These are phyloP conservation scores for Enteromius viviparus DNA, from an alignment of 2,797 vertebrate species.

Conservation along the genomic window DNA sequence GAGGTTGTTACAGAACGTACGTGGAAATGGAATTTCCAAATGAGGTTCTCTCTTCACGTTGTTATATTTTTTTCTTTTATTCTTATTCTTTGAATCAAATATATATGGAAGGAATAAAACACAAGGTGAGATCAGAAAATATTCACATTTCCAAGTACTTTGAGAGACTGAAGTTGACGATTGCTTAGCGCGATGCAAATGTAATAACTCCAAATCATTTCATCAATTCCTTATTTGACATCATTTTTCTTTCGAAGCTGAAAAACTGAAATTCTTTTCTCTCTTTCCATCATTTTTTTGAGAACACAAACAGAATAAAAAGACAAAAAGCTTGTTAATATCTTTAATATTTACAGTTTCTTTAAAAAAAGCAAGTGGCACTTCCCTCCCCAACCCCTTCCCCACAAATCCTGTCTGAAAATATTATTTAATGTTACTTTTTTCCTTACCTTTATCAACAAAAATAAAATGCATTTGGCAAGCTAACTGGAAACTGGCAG, in stretches of 20 bases:
- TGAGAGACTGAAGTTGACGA: constrained; percentile 19
- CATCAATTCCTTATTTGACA: neutral
- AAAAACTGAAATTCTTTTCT: neutral
- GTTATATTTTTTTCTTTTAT: constrained; percentile 22
- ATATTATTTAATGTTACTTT: constrained; percentile 71
- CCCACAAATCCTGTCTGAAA: constrained; percentile 62
- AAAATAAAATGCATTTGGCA: constrained; percentile 94
- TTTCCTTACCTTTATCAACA: constrained; percentile 72
- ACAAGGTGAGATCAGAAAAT: constrained; percentile 48
- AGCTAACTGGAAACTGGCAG: constrained; percentile 90
- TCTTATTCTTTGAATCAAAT: constrained; percentile 2
- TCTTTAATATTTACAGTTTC: constrained; percentile 81
- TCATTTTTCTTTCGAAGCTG: neutral
- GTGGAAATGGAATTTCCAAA: constrained; percentile 48
- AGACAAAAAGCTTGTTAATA: constrained; percentile 72
- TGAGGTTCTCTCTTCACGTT: constrained; percentile 23
- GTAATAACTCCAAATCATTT: constrained; percentile 7
- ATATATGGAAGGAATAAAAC: constrained; percentile 28
- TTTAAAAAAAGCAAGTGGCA: constrained; percentile 49
- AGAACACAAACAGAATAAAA: constrained; percentile 35
- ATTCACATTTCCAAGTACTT: constrained; percentile 24
- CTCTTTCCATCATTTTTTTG: neutral
- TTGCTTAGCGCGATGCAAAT: constrained; percentile 2
- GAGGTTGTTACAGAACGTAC: constrained; percentile 64
- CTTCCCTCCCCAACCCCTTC: constrained; percentile 13